Conservation (phyloP, 53 echinoderm and acorn worm genomes). For the Echinarachnius parma region DNA sequence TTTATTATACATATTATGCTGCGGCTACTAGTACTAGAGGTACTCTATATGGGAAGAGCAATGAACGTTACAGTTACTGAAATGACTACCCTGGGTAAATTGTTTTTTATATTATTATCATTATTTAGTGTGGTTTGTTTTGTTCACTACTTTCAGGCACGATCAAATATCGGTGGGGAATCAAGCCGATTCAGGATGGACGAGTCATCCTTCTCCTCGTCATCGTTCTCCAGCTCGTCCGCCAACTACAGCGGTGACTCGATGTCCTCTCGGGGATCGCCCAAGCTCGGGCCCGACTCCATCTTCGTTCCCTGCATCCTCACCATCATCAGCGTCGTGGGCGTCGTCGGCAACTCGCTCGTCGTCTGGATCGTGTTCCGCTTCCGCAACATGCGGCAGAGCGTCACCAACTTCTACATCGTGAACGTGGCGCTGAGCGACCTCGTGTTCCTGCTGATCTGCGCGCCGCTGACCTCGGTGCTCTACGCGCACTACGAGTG, state of each 20-base stretch:
- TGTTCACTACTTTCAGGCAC: no score
- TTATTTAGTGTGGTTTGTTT: no score
- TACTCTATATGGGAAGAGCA: no score
- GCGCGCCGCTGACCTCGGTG: constrained; percentile 67
- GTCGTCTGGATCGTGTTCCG: constrained; percentile 90
- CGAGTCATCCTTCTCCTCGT: constrained; percentile 4
- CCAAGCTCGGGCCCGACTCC: constrained; percentile 31
- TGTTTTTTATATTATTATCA: no score
- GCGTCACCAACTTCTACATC: constrained; percentile 97
- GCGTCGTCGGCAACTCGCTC: constrained; percentile 74
- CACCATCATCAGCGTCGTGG: constrained; percentile 62
- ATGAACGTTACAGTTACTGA: no score
- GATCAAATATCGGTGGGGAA: no score
- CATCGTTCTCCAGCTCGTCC: neutral
- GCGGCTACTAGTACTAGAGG: no score
- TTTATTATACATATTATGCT: no score
- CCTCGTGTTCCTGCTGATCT: constrained; percentile 71
- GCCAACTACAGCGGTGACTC: neutral
- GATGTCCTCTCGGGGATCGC: no score
- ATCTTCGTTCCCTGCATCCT: constrained; percentile 61
- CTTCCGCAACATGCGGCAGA: constrained; percentile 77
- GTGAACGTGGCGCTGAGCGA: constrained; percentile 94
- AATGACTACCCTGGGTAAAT: no score
- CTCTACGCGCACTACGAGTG: constrained; percentile 53
- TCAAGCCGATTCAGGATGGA: constrained; percentile 1